phyloP scores from a whole-genome alignment of 2,113 vertebrate genomes.

The Carettochelys insculpta region DNA sequence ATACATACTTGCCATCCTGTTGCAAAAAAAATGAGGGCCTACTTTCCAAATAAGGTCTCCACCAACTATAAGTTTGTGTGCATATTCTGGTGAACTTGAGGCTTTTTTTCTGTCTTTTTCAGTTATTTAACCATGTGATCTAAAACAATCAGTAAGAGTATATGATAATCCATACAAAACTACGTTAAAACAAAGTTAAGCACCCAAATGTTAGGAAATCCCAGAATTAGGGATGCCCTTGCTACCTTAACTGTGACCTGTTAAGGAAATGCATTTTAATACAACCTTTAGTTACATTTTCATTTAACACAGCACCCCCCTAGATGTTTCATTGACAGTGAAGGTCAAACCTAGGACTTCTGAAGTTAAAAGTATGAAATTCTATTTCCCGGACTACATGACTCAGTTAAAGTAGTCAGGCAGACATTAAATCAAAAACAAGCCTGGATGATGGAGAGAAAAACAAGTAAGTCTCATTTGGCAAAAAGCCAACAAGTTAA shows the following conservation, averaged over 20 bases:
- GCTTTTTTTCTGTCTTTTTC: neutral
- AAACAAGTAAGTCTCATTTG: neutral
- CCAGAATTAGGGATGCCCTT: neutral
- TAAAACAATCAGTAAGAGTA: neutral
- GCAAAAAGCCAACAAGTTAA: neutral
- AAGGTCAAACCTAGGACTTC: neutral
- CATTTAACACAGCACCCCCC: neutral
- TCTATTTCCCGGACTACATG: neutral
- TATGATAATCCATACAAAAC: neutral
- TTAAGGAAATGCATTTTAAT: neutral
- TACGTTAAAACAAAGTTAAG: neutral
- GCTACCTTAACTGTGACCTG: neutral
- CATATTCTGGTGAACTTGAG: neutral
- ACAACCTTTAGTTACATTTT: neutral
- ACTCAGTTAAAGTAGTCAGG: neutral
- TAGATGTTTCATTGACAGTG: neutral
- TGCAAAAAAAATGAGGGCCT: fast-evolving
- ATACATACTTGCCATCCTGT: neutral
- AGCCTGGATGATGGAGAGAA: neutral
- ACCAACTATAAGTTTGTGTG: neutral
- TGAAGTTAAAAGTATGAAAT: neutral
- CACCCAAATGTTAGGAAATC: neutral
- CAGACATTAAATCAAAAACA: neutral
- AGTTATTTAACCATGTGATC: neutral
- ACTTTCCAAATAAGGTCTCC: neutral